Evolutionary conservation across 2,797 vertebrate species (phyloP).

Genomic region (Luscinia megarhynchos): DNA sequence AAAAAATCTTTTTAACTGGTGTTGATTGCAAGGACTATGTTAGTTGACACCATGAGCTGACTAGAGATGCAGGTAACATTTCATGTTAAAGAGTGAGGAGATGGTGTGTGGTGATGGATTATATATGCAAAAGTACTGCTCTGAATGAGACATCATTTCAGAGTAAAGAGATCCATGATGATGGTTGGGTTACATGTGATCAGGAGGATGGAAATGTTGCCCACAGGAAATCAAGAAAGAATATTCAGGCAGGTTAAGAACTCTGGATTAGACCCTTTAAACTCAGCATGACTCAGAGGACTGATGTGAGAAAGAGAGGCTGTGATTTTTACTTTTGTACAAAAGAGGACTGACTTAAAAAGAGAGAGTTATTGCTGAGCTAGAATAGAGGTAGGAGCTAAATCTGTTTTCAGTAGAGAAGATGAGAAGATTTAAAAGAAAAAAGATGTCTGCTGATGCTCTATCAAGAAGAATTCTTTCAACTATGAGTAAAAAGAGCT

Average conservation of each 20-base stretch:
- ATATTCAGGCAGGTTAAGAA: not conserved
- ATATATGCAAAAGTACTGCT: not conserved
- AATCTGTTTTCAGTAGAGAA: not conserved
- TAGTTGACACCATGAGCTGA: not conserved
- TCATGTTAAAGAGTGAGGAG: not conserved
- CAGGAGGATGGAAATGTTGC: not conserved
- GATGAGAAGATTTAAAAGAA: slow-evolving; percentile 11
- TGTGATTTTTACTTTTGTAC: not conserved
- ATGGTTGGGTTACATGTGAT: not conserved
- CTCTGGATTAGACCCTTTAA: not conserved
- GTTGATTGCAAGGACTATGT: not conserved
- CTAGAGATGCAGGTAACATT: not conserved
- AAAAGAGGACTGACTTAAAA: not conserved
- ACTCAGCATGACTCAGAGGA: not conserved
- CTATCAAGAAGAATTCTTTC: not conserved
- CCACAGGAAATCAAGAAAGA: not conserved
- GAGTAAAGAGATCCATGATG: not conserved
- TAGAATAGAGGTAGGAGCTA: not conserved
- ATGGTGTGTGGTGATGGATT: not conserved
- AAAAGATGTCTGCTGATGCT: not conserved
- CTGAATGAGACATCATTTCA: not conserved
- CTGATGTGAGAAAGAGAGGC: not conserved
- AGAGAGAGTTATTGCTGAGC: not conserved
- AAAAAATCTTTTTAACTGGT: not conserved
- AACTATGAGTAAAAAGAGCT: not conserved